Conservation (phyloP, 1,140 invertebrate genomes). For the Pseudomyrmex pallidus region DNA sequence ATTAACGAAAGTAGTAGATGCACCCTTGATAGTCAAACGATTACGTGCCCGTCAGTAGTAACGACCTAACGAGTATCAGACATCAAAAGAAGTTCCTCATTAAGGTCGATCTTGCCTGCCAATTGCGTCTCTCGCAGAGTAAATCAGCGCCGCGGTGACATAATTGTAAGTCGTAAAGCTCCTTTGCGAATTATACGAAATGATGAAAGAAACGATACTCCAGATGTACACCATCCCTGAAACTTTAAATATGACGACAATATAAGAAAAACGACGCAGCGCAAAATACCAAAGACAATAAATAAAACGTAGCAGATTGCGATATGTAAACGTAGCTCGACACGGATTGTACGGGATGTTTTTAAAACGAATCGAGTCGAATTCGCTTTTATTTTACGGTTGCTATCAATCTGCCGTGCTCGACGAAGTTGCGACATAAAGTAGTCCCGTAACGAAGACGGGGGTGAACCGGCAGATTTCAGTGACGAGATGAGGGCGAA, state of each 20-base stretch:
- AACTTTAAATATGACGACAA: neutral
- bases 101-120: neutral
- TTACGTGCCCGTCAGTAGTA: conserved; percentile 36
- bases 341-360: neutral
- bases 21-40: conserved; percentile 32
- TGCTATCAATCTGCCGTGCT: conserved; percentile 27
- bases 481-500: conserved; percentile 37
- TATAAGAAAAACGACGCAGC: neutral
- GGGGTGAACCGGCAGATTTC: conserved; percentile 21
- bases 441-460: conserved; percentile 47
- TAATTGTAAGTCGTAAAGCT: conserved; percentile 29
- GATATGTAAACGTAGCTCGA: conserved; percentile 5
- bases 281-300: neutral
- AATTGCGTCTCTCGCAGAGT: neutral
- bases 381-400: conserved; percentile 4
- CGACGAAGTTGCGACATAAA: conserved; percentile 36
- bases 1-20: conserved; percentile 55
- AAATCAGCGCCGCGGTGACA: neutral
- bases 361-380: neutral
- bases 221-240: neutral
- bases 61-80: conserved; percentile 4
- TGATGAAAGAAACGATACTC: neutral
- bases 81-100: conserved; percentile 33
- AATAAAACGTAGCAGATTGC: neutral
- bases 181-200: neutral